Evolutionary conservation across 1,140 invertebrate genomes (phyloP), one percentile per base, ranked within the genome.

Genomic region (Leptonema lineaticorne): DNA sequence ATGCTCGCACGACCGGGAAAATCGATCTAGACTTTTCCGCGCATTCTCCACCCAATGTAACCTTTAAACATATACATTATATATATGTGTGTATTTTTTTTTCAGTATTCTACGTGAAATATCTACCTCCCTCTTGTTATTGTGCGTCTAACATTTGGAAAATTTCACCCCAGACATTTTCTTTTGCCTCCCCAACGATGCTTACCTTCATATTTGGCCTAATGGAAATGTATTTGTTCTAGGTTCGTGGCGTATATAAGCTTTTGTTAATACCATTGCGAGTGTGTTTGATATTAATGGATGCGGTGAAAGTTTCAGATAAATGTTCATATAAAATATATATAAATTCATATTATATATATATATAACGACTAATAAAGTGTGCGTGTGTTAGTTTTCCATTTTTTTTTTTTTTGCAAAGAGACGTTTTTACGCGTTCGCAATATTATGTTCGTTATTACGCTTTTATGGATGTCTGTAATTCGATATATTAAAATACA

Each of bases 181-280:
- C 56, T 8, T 33, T 53, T 30, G n/a, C 16, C 33, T 60, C 29
- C 57, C 22, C 28, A 4, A 4, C 9, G 8, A 16, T 11, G 22
- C 20, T 26, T 53, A 18, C 60, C 48, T 56, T 41, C 46, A 64
- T 58, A 64, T 64, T 45, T 26, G 48, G 46, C 67, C 30, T 69
- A 69, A 69, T 69, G 67, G 67, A 69, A 69, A 69, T 64, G 67
- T 69, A 64, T 69, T 69, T 69, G 67, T 63, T 69, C 67, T 63
- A 33, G 7, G 45, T 60, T 11, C 29, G n/a, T 22, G 28, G 58
- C 58, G 58, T 62, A 41, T 48, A 41, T 58, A 67, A 58, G 57
- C 67, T 46, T 68, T 68, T 68, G 67, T 68, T 62, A 26, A 59
- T 57, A 50, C 48, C 29, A n/a, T 9, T 28, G n/a, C 20, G 57